Percentiles rank a stretch among this genome's conserved stretches.
Conservation (phyloP, 2,888 invertebrate genomes). For the Tipula vernalis region DNA sequence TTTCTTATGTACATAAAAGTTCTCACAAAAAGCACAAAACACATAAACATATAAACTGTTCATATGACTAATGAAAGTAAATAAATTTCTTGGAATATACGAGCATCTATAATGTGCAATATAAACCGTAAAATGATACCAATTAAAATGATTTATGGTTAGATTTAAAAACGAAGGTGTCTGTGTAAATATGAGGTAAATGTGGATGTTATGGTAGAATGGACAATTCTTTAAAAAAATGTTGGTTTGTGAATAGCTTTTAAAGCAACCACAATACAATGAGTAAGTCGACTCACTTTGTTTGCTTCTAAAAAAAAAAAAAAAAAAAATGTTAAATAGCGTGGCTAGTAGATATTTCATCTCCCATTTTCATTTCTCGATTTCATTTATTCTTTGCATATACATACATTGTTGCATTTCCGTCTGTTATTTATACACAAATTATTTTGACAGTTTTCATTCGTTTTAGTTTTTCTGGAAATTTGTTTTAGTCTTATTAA, state of each 20-base stretch:
- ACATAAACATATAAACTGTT: neutral
- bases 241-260: too few species aligned
- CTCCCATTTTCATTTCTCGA: neutral
- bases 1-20: neutral
- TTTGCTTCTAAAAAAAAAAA: neutral
- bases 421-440: neutral
- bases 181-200: neutral
- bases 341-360: neutral
- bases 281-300: too few species aligned
- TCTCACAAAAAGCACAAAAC: neutral
- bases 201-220: too few species aligned
- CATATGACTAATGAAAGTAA: neutral
- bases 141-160: neutral
- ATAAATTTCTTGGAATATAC: neutral
- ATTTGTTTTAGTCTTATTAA: neutral
- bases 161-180: neutral
- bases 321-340: neutral
- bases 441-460: neutral
- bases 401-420: neutral
- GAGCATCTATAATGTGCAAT: neutral
- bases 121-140: neutral
- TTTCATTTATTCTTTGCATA: neutral
- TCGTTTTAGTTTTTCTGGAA: neutral
- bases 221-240: too few species aligned
- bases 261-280: too few species aligned